These are phyloP conservation scores for Diplodus puntazzo DNA, from an alignment of 2,797 vertebrate species.

Conservation along the genomic window DNA sequence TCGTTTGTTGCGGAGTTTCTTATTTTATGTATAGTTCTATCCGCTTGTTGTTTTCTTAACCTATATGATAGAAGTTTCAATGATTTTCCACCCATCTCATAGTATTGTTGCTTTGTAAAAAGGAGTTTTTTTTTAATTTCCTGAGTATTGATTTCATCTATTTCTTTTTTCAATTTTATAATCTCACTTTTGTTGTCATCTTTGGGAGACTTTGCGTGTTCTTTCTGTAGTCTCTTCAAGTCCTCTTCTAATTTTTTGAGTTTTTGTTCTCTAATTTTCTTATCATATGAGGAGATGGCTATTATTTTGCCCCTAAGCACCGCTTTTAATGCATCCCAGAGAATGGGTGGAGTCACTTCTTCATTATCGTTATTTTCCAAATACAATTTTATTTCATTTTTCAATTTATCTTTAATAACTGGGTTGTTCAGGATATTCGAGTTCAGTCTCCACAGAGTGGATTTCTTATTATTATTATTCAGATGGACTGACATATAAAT, in stretches of 20 bases:
- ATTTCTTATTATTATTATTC: not conserved
- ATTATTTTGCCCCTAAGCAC: conserved; percentile 17
- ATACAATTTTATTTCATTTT: conserved; percentile 22
- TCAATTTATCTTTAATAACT: conserved; percentile 5
- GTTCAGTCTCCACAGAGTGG: conserved; percentile 37
- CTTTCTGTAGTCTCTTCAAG: not conserved
- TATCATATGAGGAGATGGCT: conserved; percentile 13
- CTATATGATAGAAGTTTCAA: conserved; percentile 31
- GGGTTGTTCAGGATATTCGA: conserved; percentile 19
- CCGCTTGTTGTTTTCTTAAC: conserved; percentile 44
- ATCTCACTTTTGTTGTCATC: not conserved
- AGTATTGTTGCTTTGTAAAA: conserved; percentile 20
- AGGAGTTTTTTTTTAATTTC: not conserved
- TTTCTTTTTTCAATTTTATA: not conserved
- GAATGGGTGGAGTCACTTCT: not conserved
- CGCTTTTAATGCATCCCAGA: not conserved
- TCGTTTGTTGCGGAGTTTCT: not conserved
- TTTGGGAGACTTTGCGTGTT: not conserved
- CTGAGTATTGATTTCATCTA: not conserved
- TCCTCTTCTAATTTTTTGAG: not conserved
- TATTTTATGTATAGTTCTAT: conserved; percentile 37
- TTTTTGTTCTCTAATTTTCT: conserved; percentile 17
- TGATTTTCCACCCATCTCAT: conserved; percentile 24
- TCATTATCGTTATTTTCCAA: conserved; percentile 1
- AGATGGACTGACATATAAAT: not conserved